Evolutionary conservation across 2,888 invertebrate genomes (phyloP).

Genomic region (Caenorhabditis sp.): DNA sequence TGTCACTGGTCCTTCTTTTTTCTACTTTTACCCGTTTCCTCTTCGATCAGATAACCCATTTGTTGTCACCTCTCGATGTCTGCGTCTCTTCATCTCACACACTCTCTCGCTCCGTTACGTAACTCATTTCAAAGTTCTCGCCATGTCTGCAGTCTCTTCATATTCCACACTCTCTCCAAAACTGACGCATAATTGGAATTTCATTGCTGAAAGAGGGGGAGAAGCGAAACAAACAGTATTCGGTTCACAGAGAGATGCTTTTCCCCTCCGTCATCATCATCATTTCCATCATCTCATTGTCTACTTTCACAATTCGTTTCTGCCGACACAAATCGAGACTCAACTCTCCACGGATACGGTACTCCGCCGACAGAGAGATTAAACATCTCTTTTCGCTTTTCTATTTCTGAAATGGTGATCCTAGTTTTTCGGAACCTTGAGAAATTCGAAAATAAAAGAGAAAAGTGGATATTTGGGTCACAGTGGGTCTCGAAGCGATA

Average conservation of each 20-base stretch:
- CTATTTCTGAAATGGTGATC: too few species aligned
- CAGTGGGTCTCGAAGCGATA: too few species aligned
- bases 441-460: too few species aligned
- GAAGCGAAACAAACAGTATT: conserved; percentile 28
- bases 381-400: not conserved
- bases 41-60: conserved; percentile 39
- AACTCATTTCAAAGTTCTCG: conserved; percentile 47
- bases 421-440: too few species aligned
- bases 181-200: conserved; percentile 62
- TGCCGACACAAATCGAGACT: conserved; percentile 3
- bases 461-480: too few species aligned
- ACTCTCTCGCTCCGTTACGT: conserved; percentile 29
- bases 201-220: conserved; percentile 13
- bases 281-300: conserved; percentile 10
- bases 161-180: conserved; percentile 16
- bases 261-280: not conserved
- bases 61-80: conserved; percentile 28
- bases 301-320: conserved; percentile 25
- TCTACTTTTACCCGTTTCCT: conserved; percentile 19
- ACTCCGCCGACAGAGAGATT: not conserved
- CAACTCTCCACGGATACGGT: not conserved
- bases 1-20: not conserved
- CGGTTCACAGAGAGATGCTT: conserved; percentile 13
- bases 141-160: conserved; percentile 2
- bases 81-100: conserved; percentile 31